A percentile compares a stretch with the other conserved stretches of the same genome.
Evolutionary conservation across 2,113 vertebrate species (phyloP).

Genomic region (Pyxicephalus adspersus): DNA sequence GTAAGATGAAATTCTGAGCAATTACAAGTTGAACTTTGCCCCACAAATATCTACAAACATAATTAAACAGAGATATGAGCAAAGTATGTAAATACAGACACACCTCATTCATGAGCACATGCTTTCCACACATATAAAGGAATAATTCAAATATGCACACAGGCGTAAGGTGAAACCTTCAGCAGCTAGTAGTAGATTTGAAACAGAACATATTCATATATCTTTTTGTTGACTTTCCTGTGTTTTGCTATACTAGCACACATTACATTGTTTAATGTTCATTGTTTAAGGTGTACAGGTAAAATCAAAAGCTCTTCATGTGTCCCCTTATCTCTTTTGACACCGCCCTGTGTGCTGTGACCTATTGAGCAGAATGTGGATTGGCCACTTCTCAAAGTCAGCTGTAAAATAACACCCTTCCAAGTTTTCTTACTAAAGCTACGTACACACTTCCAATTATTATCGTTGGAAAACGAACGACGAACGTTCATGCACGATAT

Average conservation of each 20-base stretch:
- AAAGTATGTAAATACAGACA: conserved; percentile 1
- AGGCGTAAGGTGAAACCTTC: not conserved
- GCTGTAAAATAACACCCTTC: conserved; percentile 42
- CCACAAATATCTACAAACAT: not conserved
- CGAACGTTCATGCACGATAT: too few relatives aligned
- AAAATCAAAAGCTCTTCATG: conserved; percentile 36
- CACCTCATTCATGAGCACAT: not conserved
- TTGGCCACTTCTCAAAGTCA: conserved; percentile 41
- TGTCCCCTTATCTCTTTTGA: conserved; percentile 20
- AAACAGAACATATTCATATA: too few relatives aligned
- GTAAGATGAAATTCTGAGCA: not conserved
- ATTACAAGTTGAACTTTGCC: not conserved
- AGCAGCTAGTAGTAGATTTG: too few relatives aligned
- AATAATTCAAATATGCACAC: not conserved
- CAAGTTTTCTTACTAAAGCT: conserved; percentile 27
- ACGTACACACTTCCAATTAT: too few relatives aligned
- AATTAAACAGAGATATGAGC: not conserved
- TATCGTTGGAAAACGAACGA: too few relatives aligned
- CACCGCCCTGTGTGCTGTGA: conserved; percentile 12
- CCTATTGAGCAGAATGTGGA: conserved; percentile 52
- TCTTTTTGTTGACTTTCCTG: not conserved
- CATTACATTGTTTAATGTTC: too few relatives aligned
- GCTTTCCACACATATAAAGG: not conserved
- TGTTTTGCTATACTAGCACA: not conserved
- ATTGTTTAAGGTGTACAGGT: conserved; percentile 27